phyloP scores from a whole-genome alignment of 2,113 vertebrate genomes.

The Dipodomys stephensi region DNA sequence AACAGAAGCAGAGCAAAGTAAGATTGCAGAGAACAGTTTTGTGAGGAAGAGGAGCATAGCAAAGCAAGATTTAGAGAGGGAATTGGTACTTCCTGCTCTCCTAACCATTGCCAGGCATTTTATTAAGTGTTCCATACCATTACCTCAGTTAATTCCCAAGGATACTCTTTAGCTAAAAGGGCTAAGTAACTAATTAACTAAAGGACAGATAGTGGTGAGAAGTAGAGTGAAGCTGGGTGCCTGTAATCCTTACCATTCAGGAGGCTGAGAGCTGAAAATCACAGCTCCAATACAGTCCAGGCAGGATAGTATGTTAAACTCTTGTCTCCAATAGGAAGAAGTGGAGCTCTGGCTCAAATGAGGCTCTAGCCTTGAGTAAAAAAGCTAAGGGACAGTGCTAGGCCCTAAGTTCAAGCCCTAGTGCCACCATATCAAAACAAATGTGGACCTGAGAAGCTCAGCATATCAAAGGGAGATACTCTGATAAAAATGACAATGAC shows the following conservation, averaged over 20 bases:
- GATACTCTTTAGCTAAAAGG: slow-evolving; percentile 26
- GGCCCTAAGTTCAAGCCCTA: too few relatives aligned
- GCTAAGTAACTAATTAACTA: neutral
- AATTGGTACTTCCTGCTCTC: neutral
- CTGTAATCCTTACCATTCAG: too few relatives aligned
- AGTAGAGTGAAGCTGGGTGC: neutral
- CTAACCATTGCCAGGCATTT: neutral
- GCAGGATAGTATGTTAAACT: too few relatives aligned
- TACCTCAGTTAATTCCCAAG: slow-evolving; percentile 24
- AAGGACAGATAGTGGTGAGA: neutral
- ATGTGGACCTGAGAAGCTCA: neutral
- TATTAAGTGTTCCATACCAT: slow-evolving; percentile 11
- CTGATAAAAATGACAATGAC: neutral
- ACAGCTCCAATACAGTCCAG: too few relatives aligned
- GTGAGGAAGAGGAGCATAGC: neutral
- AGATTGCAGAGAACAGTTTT: neutral
- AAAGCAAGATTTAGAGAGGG: neutral
- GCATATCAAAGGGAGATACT: neutral
- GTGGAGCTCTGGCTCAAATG: too few relatives aligned
- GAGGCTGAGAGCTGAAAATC: too few relatives aligned
- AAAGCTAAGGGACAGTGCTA: too few relatives aligned
- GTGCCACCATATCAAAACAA: too few relatives aligned
- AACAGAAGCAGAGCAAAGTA: neutral
- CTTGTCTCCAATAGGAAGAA: too few relatives aligned
- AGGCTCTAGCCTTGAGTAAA: too few relatives aligned